Base-by-base conservation (phyloP, 2,113 vertebrate genomes). In the Hippocampus abdominalis region DNA sequence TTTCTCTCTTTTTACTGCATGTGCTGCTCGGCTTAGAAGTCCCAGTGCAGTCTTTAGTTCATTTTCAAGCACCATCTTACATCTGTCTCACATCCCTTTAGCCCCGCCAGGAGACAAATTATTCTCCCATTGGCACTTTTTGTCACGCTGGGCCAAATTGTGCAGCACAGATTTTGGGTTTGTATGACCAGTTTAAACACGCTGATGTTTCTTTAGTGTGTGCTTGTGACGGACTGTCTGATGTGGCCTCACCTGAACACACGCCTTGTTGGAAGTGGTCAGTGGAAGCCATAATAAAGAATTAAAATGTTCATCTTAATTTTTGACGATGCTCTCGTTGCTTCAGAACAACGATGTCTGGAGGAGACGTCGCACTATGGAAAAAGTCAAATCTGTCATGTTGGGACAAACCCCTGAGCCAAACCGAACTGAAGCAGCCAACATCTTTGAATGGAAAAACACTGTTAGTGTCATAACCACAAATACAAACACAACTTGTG, bases 41-140 rank as follows among this genome's bases (percentile, higher is more conserved):
- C 75, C 62, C 66, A 80, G 66, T 51, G 54, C 68, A 78, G 74
- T 73, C 69, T 69, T 71, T 60, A 76, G 74, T 72, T 84, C 49
- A 77, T 74, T 75, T 77, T 75, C 70, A 77, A 77, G 65, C 75
- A 70, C 63, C 66, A 64, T 67, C 79, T 86, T 80, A 82, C 85
- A 87, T 87, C 85, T 75, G 57, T 64, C 63, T 64, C 42, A 27
- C 42, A 46, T 64, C 42, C 42, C 42, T 80, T 82, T 75, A 78
- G n/a, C 61, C 49, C 73, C 49, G 71, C 74, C 65, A 73, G 70
- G 42, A 86, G 78, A 72, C 66, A 40, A 42, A 64, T 64, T 46
- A 48, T 36, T 44, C 42, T 12, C 63, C 63, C 61, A 64, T 21
- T 44, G 63, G 42, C 40, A 64, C 40, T 64, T 64, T 64, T 64